Base-by-base conservation (phyloP, 2,888 invertebrate species). In the Drosophila ustulata region DNA sequence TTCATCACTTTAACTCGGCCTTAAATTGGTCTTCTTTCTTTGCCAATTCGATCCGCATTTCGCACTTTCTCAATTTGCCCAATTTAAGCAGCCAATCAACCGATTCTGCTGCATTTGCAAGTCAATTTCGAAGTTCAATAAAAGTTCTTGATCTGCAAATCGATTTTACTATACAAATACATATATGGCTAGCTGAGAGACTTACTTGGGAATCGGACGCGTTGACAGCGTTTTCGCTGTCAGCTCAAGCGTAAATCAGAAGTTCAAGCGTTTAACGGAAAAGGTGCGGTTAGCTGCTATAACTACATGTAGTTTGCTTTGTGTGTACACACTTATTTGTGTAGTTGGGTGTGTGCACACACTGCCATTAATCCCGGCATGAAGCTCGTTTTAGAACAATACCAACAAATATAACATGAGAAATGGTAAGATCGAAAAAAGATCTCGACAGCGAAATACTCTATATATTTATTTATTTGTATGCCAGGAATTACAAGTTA, bases 221-320 rank as follows among this genome's bases (percentile, higher is more conserved):
- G 28, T n/a, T 45, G 26, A 13, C 41, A 23, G 41, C 45, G 5
- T 28, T 43, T 66, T 66, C 55, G 71, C 67, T 84, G 66, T 75
- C 63, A 78, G 69, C 63, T 82, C 57, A 78, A 71, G 71, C 81
- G 68, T 78, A 66, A 68, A 73, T 62, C 67, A 65, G 51, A 78
- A 78, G 88, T 74, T 72, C 56, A 78, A 78, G 47, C 82, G 82
- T 50, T 84, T 84, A 82, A 72, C 85, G 82, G 75, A 88, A 84
- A 75, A 82, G 82, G 82, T 66, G 82, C 78, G 82, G 82, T 71
- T 84, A 69, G 56, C 70, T 66, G 47, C 55, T 52, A 66, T 59
- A 43, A 13, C 18, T 13, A 49, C 11, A 25, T 56, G 46, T 3
- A n/a, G 26, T 47, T 11, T 4, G 23, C 7, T 6, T 30, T 47